Evolutionary conservation across 1,140 invertebrate genomes (phyloP), one percentile per base, ranked within the genome.

Genomic region (Diabrotica virgifera): DNA sequence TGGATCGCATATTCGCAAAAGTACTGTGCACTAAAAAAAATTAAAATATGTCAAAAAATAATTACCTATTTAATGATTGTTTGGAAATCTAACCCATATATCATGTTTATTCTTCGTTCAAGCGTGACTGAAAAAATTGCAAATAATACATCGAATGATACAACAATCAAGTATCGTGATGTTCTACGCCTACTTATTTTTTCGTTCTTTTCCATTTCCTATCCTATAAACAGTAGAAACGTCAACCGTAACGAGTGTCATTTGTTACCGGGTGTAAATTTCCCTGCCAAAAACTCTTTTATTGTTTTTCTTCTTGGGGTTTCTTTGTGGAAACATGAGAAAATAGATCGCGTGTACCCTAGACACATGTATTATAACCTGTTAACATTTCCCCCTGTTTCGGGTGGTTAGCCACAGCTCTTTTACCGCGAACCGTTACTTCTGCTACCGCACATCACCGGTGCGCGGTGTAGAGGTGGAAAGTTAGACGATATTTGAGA

Each of bases 301-400:
- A 36, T 57, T 53, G n/a, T 13, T 10, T 24, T 55, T 55, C 14
- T n/a, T 55, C 2, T 36, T 55, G 2, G n/a, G 40, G 8, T 10
- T 57, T n/a, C 10, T 57, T 53, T n/a, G 36, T 7, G 35, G 55
- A 10, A 55, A 10, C 53, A 55, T 24, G 12, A 12, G 36, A 57
- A 57, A 4, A 36, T 13, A 57, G 5, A 36, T 57, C 24, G 36
- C 55, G 55, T 57, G n/a, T 37, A 36, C 36, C 10, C 24, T 37
- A 57, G 24, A 57, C 8, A 37, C 24, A 57, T 57, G 36, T 57
- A 57, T 57, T 55, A 36, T 55, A 55, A 57, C 55, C 55, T 57
- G 55, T 57, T 57, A 57, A 57, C 55, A 57, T 57, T 57, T 57
- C 36, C 55, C 55, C 37, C 37, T 57, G 36, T 36, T 24, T 36